Evolutionary conservation across 1,140 invertebrate genomes (phyloP), one percentile per base, ranked within the genome.

Genomic region (Trachymyrmex cornetzi): DNA sequence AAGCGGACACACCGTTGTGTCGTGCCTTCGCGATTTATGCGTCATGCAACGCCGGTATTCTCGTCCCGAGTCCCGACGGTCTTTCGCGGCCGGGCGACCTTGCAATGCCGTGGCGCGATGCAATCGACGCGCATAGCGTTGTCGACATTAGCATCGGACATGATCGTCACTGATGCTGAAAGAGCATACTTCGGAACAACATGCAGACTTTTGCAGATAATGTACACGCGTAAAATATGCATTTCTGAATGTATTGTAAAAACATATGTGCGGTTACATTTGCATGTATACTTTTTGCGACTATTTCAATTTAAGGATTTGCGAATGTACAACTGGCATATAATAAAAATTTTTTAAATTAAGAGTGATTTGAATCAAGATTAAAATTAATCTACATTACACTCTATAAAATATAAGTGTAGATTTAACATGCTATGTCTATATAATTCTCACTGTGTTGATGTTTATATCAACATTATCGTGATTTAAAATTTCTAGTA

Each of bases 61-160:
- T 44, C 44, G 64, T 81, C 64, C 5, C 63, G 57, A 2, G 64
- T 81, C 64, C 5, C 63, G 57, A 2, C 64, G 80, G 44, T 77
- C 80, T 90, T 86, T 90, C 75, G 86, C 71, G 75, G 89, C 89
- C 22, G 55, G 81, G 27, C 88, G 89, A 86, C 89, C 89, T 91
- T 91, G 89, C 89, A 90, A 91, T 90, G 89, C 89, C 89, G 64
- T 50, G 38, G 53, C 59, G 66, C 64, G 50, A 88, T 90, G 86
- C 57, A 90, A 90, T 34, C 48, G n/a, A 11, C 44, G 44, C 14
- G 44, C 71, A 38, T 34, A 88, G 57, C 86, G 69, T 87, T 81
- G 77, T 79, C 44, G 87, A 80, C 77, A 77, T 90, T 89, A 89
- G 77, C 16, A 14, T 59, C 53, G 1, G 53, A 19, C 53, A 30